Conservation (phyloP, 2,113 vertebrate genomes). For the Miniopterus natalensis region DNA sequence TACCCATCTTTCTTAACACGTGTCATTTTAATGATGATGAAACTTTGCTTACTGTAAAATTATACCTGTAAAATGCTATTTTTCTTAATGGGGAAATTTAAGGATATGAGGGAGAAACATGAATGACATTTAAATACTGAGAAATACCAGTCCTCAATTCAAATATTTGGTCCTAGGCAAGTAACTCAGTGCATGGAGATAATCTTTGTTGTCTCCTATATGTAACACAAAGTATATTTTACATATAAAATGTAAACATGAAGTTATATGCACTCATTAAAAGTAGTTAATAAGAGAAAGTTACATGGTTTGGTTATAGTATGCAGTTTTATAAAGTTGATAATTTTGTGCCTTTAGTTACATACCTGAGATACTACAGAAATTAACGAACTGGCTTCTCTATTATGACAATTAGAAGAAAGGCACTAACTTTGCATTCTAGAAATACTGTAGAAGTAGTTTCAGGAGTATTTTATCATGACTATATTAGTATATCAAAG, state of each 20-base stretch:
- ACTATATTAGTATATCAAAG: slow-evolving; percentile 25
- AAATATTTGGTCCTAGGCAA: not conserved
- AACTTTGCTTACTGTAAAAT: not conserved
- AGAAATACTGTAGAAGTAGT: not conserved
- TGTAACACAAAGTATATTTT: not conserved
- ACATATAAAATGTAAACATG: slow-evolving; percentile 13
- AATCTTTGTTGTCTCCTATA: slow-evolving; percentile 2
- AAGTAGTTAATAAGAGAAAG: not conserved
- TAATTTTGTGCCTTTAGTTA: not conserved
- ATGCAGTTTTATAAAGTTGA: not conserved
- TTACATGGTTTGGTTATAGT: not conserved
- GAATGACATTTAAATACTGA: slow-evolving; percentile 25
- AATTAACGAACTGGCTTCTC: slow-evolving; percentile 14
- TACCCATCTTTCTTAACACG: not conserved
- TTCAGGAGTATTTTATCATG: not conserved
- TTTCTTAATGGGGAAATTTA: slow-evolving; percentile 23
- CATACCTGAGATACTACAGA: not conserved
- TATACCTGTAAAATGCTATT: not conserved
- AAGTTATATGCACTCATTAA: slow-evolving; percentile 33
- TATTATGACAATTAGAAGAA: slow-evolving; percentile 28
- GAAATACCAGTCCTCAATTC: not conserved
- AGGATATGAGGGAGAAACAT: not conserved
- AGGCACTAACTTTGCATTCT: not conserved
- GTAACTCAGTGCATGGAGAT: not conserved
- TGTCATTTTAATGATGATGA: not conserved